A percentile compares a stretch with the other conserved stretches of the same genome.
These are phyloP conservation scores for Andricus grossulariae DNA, from an alignment of 1,140 invertebrate species.

Conservation along the genomic window DNA sequence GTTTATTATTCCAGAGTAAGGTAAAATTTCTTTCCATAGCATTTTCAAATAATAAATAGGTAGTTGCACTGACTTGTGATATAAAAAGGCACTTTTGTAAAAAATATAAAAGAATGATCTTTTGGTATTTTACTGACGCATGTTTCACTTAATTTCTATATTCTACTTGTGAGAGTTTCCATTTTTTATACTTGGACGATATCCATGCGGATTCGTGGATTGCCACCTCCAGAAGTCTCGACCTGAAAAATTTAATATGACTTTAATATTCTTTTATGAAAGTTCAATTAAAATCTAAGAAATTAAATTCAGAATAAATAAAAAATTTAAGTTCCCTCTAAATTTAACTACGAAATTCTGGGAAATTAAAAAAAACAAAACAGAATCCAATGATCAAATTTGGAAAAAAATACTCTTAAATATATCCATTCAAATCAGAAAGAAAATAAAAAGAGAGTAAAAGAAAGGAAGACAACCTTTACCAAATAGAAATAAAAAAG, in stretches of 20 bases:
- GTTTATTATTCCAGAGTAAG: neutral
- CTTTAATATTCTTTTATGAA: neutral
- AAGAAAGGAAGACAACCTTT: no score
- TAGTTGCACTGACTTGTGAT: neutral
- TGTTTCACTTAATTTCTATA: neutral
- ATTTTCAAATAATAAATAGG: neutral
- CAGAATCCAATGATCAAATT: no score
- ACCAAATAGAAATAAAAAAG: no score
- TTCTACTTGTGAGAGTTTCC: conserved; percentile 44
- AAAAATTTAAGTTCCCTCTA: no score
- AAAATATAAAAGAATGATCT: neutral
- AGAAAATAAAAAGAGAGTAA: no score
- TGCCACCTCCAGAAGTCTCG: conserved; percentile 94
- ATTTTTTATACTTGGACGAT: conserved; percentile 60
- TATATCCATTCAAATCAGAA: no score
- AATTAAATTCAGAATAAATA: no score
- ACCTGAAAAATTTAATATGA: conserved; percentile 77
- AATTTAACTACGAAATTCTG: no score
- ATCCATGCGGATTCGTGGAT: conserved; percentile 89
- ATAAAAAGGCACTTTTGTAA: neutral
- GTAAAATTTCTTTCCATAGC: neutral
- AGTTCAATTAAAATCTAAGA: no score
- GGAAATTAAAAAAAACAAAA: no score
- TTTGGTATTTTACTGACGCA: conserved; percentile 18
- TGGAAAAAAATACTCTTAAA: no score